These are phyloP conservation scores for Brachyistius frenatus DNA, from an alignment of 2,113 vertebrate species.

Conservation along the genomic window DNA sequence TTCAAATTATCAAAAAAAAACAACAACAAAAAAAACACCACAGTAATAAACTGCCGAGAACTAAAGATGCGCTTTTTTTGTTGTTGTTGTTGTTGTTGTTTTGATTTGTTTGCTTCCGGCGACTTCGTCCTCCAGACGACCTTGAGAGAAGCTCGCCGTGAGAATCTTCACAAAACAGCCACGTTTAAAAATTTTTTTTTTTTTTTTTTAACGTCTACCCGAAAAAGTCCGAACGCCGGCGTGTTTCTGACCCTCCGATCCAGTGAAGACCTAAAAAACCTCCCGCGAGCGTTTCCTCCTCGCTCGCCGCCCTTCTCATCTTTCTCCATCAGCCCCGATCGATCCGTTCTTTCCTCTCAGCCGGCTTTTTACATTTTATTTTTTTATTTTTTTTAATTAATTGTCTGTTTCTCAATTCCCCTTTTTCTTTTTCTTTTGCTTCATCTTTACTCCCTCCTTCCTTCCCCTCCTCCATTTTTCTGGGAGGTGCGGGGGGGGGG, in stretches of 20 bases:
- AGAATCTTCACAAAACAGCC: too few relatives aligned
- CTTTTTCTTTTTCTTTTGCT: not conserved
- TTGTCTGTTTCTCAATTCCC: constrained; percentile 1
- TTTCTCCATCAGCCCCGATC: constrained; percentile 46
- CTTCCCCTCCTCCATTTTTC: constrained; percentile 48
- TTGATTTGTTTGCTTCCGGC: too few relatives aligned
- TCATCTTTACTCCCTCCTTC: constrained; percentile 11
- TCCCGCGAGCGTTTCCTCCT: constrained; percentile 4
- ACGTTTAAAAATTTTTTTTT: too few relatives aligned
- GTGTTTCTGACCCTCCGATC: not conserved
- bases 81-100: too few relatives aligned
- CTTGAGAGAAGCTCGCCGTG: constrained; percentile 30
- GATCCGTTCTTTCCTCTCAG: constrained; percentile 36
- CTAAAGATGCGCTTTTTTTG: not conserved
- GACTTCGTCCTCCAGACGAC: constrained; percentile 51
- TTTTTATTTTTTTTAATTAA: not conserved
- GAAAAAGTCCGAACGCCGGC: too few relatives aligned
- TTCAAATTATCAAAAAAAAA: too few relatives aligned
- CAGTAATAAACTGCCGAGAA: not conserved
- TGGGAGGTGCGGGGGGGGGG: not conserved
- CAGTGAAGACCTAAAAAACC: constrained; percentile 16
- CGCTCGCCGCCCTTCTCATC: constrained; percentile 43
- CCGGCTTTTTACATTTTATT: constrained; percentile 14
- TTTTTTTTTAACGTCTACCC: too few relatives aligned
- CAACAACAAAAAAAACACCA: too few relatives aligned